A percentile compares a stretch with the other conserved stretches of the same genome.
Conservation (phyloP, 2,888 invertebrate species). For the Holacanthella duospinosa region DNA sequence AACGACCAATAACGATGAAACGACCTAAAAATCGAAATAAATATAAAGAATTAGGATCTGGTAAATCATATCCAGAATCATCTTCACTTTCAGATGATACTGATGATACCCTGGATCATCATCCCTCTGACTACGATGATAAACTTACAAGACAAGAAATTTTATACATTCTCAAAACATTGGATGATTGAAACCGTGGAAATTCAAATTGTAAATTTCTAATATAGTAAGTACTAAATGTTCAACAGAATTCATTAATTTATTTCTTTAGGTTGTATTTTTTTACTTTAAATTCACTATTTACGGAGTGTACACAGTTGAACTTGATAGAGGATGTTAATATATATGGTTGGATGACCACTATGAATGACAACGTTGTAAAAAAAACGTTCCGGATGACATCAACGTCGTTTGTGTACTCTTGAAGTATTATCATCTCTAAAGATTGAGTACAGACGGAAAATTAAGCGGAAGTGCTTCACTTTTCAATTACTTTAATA, state of each 20-base stretch:
- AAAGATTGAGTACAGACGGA: too few relatives aligned
- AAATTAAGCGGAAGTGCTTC: too few relatives aligned
- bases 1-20: neutral
- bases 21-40: neutral
- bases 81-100: neutral
- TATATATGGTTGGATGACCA: too few relatives aligned
- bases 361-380: too few relatives aligned
- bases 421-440: too few relatives aligned
- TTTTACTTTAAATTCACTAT: too few relatives aligned
- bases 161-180: neutral
- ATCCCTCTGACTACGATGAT: neutral
- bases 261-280: too few relatives aligned
- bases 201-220: neutral
- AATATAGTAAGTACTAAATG: neutral
- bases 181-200: neutral
- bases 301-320: too few relatives aligned
- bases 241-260: neutral
- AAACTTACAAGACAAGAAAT: constrained; percentile 5
- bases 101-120: neutral
- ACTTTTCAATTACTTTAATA: too few relatives aligned
- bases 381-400: too few relatives aligned
- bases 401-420: too few relatives aligned
- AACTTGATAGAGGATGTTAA: too few relatives aligned
- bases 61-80: neutral
- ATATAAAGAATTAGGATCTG: neutral